A percentile compares a stretch with the other conserved stretches of the same genome.
Conservation (phyloP, 2,113 vertebrate genomes). For the Cricetomys ansorgei region DNA sequence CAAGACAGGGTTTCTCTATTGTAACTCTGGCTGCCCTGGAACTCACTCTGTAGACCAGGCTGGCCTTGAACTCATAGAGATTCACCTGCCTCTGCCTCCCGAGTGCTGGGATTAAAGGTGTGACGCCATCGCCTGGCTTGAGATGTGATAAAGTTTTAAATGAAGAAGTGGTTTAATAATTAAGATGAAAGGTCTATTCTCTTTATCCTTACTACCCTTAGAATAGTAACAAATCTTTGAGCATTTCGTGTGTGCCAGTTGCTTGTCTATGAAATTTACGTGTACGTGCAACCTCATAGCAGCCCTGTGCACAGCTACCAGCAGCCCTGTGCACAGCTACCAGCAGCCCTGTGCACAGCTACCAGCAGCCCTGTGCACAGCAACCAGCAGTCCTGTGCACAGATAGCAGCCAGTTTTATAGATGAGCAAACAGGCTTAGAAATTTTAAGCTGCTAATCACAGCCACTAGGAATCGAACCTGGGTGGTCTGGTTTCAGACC, state of each 20-base stretch:
- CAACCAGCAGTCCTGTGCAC: too few relatives aligned
- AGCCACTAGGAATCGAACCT: background rate
- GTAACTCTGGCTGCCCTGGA: too few relatives aligned
- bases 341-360: background rate
- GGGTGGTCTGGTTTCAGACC: background rate
- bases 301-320: background rate
- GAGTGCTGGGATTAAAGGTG: too few relatives aligned
- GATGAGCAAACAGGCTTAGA: background rate
- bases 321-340: background rate
- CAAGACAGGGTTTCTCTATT: too few relatives aligned
- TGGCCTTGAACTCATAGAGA: too few relatives aligned
- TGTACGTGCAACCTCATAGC: background rate
- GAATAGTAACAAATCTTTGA: background rate
- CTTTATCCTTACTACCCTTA: background rate
- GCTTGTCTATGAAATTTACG: background rate
- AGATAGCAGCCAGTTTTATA: background rate
- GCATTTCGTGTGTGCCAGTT: background rate
- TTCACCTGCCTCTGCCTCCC: too few relatives aligned
- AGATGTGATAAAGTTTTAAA: background rate
- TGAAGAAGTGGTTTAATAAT: background rate
- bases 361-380: background rate
- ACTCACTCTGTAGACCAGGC: too few relatives aligned
- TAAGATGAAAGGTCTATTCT: background rate
- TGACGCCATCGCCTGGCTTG: too few relatives aligned
- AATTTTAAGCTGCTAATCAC: background rate